Evolutionary conservation across 2,888 invertebrate species (phyloP).

Genomic region (Ophioninae sp.): DNA sequence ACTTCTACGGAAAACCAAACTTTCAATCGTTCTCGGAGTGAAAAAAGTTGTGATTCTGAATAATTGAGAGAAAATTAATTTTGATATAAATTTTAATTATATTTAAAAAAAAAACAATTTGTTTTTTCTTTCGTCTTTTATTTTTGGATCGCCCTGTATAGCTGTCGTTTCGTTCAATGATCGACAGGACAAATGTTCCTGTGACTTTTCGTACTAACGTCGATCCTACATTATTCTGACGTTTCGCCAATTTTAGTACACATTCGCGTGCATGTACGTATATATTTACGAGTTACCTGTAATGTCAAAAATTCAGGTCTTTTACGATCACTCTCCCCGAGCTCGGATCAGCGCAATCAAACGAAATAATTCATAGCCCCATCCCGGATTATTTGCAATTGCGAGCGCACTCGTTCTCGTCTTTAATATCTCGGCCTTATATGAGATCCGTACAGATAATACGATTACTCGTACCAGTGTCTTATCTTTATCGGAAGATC

Average conservation of each 20-base stretch:
- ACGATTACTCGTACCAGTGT: conserved; percentile 37
- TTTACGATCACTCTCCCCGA: conserved; percentile 23
- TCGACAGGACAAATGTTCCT: conserved; percentile 54
- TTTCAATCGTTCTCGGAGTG: no score
- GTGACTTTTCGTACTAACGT: conserved; percentile 4
- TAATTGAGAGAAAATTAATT: no score
- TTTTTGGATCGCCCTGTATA: no score
- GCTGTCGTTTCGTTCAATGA: conserved; percentile 31
- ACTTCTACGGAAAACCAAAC: no score
- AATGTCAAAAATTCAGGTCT: conserved; percentile 38
- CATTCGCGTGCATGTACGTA: neutral
- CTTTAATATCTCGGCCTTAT: neutral
- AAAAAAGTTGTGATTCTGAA: no score
- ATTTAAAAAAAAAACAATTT: no score
- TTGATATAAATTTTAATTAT: no score
- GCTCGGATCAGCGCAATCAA: conserved; percentile 22
- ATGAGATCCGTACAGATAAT: conserved; percentile 45
- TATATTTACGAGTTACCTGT: neutral
- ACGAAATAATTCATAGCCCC: conserved; percentile 38
- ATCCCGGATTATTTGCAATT: conserved; percentile 1
- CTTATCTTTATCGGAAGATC: conserved; percentile 35
- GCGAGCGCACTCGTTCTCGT: neutral
- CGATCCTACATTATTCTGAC: conserved; percentile 19
- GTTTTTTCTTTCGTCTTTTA: no score
- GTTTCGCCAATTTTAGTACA: neutral